These are phyloP conservation scores for Scylla paramamosain DNA, from an alignment of 1,140 invertebrate genomes.

Conservation along the genomic window DNA sequence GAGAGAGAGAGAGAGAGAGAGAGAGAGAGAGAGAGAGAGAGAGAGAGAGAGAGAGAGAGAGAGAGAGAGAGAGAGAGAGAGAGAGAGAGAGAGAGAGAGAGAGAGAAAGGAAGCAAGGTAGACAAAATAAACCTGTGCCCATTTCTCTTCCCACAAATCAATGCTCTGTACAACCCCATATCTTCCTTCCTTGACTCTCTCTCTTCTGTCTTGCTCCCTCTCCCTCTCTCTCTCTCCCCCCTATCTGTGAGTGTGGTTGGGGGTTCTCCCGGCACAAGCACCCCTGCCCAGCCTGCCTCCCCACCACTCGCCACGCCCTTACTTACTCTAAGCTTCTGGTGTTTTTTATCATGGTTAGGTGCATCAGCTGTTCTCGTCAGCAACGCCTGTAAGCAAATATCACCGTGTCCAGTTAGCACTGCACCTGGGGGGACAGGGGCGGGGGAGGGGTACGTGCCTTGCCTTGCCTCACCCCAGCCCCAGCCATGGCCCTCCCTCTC, in stretches of 20 bases:
- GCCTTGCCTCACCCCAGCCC: background rate
- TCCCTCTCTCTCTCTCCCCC: too few relatives aligned
- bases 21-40: background rate
- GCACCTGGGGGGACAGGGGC: background rate
- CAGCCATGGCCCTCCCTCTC: background rate
- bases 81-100: slow-evolving; percentile 45
- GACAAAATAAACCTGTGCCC: too few relatives aligned
- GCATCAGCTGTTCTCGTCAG: slow-evolving; percentile 90
- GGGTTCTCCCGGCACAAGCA: background rate
- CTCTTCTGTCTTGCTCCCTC: too few relatives aligned
- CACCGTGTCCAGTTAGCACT: slow-evolving; percentile 65
- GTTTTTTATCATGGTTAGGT: slow-evolving; percentile 90
- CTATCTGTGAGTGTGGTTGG: background rate
- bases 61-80: slow-evolving; percentile 50
- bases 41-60: slow-evolving; percentile 36
- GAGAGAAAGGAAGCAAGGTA: too few relatives aligned
- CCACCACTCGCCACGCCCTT: slow-evolving; percentile 76
- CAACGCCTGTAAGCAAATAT: slow-evolving; percentile 88
- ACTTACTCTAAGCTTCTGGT: slow-evolving; percentile 95
- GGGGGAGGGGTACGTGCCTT: too few relatives aligned
- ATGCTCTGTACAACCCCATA: too few relatives aligned
- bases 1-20: background rate
- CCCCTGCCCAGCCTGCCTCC: background rate
- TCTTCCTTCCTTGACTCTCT: too few relatives aligned
- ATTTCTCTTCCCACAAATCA: too few relatives aligned